phyloP scores from a whole-genome alignment of 2,888 invertebrate genomes.

The Limnephilus auricula region DNA sequence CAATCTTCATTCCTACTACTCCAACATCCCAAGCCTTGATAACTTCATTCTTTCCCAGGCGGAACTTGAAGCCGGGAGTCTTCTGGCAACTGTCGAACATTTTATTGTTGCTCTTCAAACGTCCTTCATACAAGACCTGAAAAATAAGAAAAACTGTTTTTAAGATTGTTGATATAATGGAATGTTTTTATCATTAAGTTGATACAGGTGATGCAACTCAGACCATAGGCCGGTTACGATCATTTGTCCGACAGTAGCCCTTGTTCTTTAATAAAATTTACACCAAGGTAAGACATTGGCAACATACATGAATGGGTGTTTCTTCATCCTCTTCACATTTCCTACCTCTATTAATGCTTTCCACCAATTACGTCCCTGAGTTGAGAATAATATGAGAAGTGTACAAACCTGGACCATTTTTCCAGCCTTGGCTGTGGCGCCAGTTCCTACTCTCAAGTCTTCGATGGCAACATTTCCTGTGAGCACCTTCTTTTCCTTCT shows the following conservation, averaged over 20 bases:
- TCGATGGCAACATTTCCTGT: conserved; percentile 89
- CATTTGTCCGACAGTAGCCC: not conserved
- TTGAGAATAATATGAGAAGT: not conserved
- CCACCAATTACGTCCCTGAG: not conserved
- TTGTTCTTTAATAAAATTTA: not conserved
- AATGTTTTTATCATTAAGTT: not conserved
- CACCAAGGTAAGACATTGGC: not conserved
- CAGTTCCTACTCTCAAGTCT: conserved; percentile 89
- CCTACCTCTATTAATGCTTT: not conserved
- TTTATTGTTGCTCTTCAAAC: conserved; percentile 89
- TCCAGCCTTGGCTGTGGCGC: conserved; percentile 86
- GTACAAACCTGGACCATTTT: conserved; percentile 79
- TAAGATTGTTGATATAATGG: not conserved
- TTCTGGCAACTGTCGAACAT: conserved; percentile 87
- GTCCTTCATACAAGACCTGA: conserved; percentile 90
- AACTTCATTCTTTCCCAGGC: conserved; percentile 90
- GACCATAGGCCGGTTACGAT: not conserved
- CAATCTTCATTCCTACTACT: conserved; percentile 94
- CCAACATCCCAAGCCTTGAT: conserved; percentile 95
- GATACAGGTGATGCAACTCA: not conserved
- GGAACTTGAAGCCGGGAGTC: conserved; percentile 92
- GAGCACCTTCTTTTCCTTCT: conserved; percentile 78
- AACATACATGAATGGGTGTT: too few relatives aligned
- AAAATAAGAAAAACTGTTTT: not conserved
- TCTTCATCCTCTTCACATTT: not conserved